phyloP scores from a whole-genome alignment of 2,797 vertebrate genomes.

The Phoebastria nigripes region DNA sequence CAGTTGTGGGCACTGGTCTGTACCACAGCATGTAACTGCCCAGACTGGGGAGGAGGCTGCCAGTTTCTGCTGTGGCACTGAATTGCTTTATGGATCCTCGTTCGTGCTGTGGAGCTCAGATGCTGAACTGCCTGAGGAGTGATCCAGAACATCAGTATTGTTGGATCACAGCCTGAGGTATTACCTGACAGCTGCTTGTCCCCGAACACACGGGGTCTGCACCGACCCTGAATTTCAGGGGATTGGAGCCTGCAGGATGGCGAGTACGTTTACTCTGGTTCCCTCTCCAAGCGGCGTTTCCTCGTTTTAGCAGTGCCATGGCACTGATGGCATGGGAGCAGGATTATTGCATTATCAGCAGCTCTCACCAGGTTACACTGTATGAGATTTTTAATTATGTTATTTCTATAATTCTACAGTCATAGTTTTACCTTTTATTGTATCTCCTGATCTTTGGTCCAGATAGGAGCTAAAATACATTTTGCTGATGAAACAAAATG shows the following conservation, averaged over 20 bases:
- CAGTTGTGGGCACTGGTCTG: background rate
- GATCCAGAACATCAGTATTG: background rate
- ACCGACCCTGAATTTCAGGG: background rate
- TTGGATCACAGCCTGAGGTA: background rate
- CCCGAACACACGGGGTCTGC: background rate
- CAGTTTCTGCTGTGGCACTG: background rate
- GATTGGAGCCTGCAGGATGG: background rate
- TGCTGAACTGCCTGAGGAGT: background rate
- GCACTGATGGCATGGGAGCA: background rate
- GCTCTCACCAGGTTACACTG: background rate
- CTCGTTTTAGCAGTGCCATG: background rate
- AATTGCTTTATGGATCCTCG: background rate
- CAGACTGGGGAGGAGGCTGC: background rate
- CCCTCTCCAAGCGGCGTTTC: background rate
- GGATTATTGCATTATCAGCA: background rate
- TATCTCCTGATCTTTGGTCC: background rate
- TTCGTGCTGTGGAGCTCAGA: rapidly evolving
- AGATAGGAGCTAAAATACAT: background rate
- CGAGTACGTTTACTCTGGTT: background rate
- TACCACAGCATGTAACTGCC: background rate
- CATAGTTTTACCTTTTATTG: background rate
- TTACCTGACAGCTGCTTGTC: background rate
- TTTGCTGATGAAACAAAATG: background rate
- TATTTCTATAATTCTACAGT: background rate
- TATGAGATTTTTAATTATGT: background rate